Conservation (phyloP, 2,888 invertebrate species). For the Lissonota sp. region DNA sequence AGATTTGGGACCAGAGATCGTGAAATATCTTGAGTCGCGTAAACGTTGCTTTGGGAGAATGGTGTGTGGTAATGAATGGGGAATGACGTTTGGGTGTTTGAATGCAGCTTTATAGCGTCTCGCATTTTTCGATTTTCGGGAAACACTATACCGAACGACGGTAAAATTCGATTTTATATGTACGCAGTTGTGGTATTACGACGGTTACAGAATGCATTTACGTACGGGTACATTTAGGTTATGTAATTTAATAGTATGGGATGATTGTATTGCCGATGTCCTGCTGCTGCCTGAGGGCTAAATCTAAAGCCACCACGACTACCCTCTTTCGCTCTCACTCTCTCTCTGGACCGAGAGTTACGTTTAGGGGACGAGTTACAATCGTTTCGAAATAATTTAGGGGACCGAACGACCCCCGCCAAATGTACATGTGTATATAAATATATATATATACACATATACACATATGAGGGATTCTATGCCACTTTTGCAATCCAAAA, state of each 20-base stretch:
- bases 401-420: slow-evolving; percentile 79
- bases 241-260: neutral
- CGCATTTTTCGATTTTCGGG: neutral
- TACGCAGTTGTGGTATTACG: slow-evolving; percentile 57
- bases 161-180: slow-evolving; percentile 55
- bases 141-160: slow-evolving; percentile 49
- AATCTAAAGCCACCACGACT: slow-evolving; percentile 55
- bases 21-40: slow-evolving; percentile 52
- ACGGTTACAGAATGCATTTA: slow-evolving; percentile 46
- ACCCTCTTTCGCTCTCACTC: slow-evolving; percentile 17
- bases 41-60: slow-evolving; percentile 20
- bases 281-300: slow-evolving; percentile 50
- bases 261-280: slow-evolving; percentile 57
- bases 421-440: slow-evolving; percentile 51
- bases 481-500: too few species aligned
- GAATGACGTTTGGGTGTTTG: neutral
- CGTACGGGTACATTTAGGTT: slow-evolving; percentile 27
- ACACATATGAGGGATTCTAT: slow-evolving; percentile 10
- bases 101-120: neutral
- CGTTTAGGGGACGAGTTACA: slow-evolving; percentile 66
- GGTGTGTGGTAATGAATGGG: slow-evolving; percentile 7
- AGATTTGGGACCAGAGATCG: slow-evolving; percentile 24
- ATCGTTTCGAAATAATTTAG: slow-evolving; percentile 82
- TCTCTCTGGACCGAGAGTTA: slow-evolving; percentile 35
- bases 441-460: slow-evolving; percentile 46